Base-by-base conservation (phyloP, 2,888 invertebrate species). In the Thereva unica region DNA sequence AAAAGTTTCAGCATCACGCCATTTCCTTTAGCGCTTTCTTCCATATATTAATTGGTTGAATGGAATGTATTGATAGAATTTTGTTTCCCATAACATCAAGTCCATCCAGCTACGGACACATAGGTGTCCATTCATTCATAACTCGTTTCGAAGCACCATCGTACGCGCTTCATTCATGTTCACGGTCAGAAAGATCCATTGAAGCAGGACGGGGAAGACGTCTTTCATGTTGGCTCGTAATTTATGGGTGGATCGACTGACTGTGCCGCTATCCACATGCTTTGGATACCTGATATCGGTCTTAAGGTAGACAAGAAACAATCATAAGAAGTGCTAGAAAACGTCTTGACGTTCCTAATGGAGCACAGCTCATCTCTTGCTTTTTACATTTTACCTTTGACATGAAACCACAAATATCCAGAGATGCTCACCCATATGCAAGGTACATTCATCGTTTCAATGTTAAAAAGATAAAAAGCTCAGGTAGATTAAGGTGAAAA, bases 121-220 rank as follows among this genome's bases (percentile, higher is more conserved):
- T 50, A 50, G 50, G 12, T 37, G 61, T 7, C 37, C 41, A 50
- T 61, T 50, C 61, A 61, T 61, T 61, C 61, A 61, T 61, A 61
- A 50, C 61, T 61, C 40, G 61, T 61, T 61, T 50, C 50, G 47
- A 50, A 23, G 38, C 23, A n/a, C 6, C 23, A 37, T 37, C 61
- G 61, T 61, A 61, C 61, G 61, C 61, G 61, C 41, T 61, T 61
- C 61, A 61, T 61, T 61, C 61, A 61, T 61, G 61, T 40, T 45
- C 50, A 9, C 34, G 50, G 42, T 50, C 23, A 50, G 23, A 23
- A 23, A 53, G 53, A 59, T 38, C 61, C 61, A 59, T 59, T 49
- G 38, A 47, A 47, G 61, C 37, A 42, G 6, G 23, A 23, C 40
- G 50, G n/a, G 45, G 61, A 61, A 10, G 61, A 50, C 61, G 49